These are phyloP conservation scores for Cheilosia soror DNA, from an alignment of 2,888 invertebrate genomes.

Conservation along the genomic window DNA sequence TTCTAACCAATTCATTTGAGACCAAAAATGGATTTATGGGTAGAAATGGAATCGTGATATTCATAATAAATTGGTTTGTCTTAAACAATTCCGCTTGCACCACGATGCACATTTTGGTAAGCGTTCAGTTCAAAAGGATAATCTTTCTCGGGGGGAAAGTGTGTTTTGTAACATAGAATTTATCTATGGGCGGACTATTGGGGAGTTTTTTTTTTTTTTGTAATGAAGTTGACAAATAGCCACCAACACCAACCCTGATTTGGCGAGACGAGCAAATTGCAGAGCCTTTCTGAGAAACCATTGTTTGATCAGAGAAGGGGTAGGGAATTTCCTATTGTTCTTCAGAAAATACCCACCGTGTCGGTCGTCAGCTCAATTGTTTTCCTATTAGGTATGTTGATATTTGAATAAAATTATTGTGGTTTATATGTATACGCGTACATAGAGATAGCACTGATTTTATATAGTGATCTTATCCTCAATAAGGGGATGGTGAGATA, in stretches of 20 bases:
- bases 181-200: conserved; percentile 16
- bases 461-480: no score
- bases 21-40: conserved; percentile 76
- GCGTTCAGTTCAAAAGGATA: conserved; percentile 19
- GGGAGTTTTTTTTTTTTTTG: conserved; percentile 6
- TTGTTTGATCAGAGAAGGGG: conserved; percentile 16
- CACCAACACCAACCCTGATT: conserved; percentile 15
- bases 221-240: conserved; percentile 55
- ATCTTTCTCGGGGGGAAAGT: conserved; percentile 31
- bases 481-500: no score
- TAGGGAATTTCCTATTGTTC: conserved; percentile 20
- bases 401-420: no score
- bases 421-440: no score
- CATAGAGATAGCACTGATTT: no score
- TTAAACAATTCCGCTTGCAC: conserved; percentile 39
- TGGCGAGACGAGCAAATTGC: conserved; percentile 49
- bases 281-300: conserved; percentile 33
- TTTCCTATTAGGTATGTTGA: no score
- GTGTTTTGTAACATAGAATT: conserved; percentile 9
- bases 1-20: conserved; percentile 75
- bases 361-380: background rate
- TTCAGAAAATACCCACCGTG: background rate
- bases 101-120: conserved; percentile 47
- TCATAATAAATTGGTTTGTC: conserved; percentile 80
- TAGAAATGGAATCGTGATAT: conserved; percentile 79